These are phyloP conservation scores for Clunio marinus DNA, from an alignment of 2,888 invertebrate genomes.

Conservation along the genomic window DNA sequence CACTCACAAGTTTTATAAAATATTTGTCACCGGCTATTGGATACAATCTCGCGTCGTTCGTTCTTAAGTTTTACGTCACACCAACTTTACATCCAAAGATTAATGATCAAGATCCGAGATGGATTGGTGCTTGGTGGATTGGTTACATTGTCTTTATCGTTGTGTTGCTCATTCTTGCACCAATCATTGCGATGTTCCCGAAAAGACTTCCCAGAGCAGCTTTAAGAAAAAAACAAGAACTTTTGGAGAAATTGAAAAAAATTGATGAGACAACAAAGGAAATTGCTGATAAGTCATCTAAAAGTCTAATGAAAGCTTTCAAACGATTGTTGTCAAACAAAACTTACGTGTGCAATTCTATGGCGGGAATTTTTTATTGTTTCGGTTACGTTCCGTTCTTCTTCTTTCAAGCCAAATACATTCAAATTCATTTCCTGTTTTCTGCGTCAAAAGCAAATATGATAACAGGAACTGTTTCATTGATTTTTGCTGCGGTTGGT, in stretches of 20 bases:
- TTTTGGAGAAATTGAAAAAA: background rate
- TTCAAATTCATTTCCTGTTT: conserved; percentile 67
- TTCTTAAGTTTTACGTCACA: conserved; percentile 57
- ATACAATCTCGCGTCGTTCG: conserved; percentile 56
- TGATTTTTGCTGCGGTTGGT: conserved; percentile 59
- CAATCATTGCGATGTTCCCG: conserved; percentile 60
- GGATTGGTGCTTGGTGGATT: conserved; percentile 72
- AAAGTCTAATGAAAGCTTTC: conserved; percentile 49
- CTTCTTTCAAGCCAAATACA: conserved; percentile 70
- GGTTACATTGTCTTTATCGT: conserved; percentile 59
- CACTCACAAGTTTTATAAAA: conserved; percentile 57
- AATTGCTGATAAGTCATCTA: background rate
- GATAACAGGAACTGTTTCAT: conserved; percentile 60
- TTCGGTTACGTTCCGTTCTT: conserved; percentile 63
- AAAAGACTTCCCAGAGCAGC: conserved; percentile 59
- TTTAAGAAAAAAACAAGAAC: conserved; percentile 45
- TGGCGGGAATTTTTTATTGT: conserved; percentile 62
- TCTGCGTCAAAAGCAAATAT: conserved; percentile 56
- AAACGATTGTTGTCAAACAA: conserved; percentile 58
- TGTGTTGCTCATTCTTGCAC: conserved; percentile 55
- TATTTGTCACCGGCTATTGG: conserved; percentile 61
- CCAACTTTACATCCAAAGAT: conserved; percentile 57
- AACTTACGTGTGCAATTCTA: conserved; percentile 61
- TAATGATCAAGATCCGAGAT: conserved; percentile 59
- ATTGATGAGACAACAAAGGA: background rate